These are phyloP conservation scores for Sinocyclocheilus maitianheensis DNA, from an alignment of 2,113 vertebrate species.

Conservation along the genomic window DNA sequence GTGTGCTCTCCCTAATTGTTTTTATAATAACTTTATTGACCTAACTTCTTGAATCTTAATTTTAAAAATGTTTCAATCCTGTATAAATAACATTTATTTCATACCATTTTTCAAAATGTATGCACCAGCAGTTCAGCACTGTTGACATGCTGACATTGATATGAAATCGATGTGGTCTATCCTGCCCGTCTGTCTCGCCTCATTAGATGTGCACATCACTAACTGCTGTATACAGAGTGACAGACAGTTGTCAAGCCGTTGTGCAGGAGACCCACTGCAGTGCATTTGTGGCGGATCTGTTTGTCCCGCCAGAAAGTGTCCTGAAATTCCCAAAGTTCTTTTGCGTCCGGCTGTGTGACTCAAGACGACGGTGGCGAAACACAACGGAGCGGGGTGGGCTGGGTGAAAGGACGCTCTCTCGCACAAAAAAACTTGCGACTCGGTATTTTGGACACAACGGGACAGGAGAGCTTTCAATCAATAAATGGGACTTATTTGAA, in stretches of 20 bases:
- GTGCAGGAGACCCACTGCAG: slow-evolving; percentile 10
- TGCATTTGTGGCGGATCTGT: slow-evolving; percentile 17
- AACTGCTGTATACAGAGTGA: neutral
- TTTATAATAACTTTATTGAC: no score
- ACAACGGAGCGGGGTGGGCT: slow-evolving; percentile 8
- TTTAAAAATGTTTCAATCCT: neutral
- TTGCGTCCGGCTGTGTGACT: slow-evolving; percentile 58
- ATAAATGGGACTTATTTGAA: no score
- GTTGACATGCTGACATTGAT: neutral
- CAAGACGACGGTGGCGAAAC: slow-evolving; percentile 67
- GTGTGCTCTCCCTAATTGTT: no score
- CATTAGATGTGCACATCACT: slow-evolving; percentile 21
- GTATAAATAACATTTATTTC: neutral
- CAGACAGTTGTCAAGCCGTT: slow-evolving; percentile 34
- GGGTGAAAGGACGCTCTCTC: slow-evolving; percentile 66
- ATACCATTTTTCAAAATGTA: neutral
- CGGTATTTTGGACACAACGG: no score
- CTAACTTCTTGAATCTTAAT: neutral
- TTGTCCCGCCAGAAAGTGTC: slow-evolving; percentile 38
- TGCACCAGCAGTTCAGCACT: neutral
- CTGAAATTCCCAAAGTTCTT: slow-evolving; percentile 75
- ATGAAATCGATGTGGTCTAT: neutral
- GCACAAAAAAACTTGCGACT: slow-evolving; percentile 55
- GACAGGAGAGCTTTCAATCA: no score
- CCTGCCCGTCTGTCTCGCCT: neutral